Evolutionary conservation across 2,113 vertebrate species (phyloP).

Genomic region (Stercorarius parasiticus): DNA sequence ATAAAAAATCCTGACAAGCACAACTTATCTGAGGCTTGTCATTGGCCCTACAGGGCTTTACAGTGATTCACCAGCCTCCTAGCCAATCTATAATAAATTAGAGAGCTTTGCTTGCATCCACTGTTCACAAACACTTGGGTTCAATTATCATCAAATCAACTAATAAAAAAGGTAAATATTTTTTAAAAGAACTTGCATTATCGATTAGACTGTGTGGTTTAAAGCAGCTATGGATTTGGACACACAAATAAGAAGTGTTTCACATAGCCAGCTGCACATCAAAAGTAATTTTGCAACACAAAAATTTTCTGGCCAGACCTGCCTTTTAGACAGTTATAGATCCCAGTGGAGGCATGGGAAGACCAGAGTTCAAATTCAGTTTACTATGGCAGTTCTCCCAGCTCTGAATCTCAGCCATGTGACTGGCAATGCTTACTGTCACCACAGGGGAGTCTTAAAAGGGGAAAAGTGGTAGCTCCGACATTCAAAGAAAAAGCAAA

Average conservation of each 20-base stretch:
- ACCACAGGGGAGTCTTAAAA: conserved; percentile 68
- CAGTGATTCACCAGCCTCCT: not conserved
- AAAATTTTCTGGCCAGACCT: conserved; percentile 64
- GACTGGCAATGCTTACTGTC: conserved; percentile 69
- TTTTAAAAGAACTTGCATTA: not conserved
- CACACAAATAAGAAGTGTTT: conserved; percentile 47
- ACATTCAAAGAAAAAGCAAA: conserved; percentile 57
- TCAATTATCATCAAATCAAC: conserved; percentile 24
- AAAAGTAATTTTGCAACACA: conserved; percentile 67
- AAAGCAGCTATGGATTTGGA: conserved; percentile 42
- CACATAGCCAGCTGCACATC: conserved; percentile 63
- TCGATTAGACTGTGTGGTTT: conserved; percentile 17
- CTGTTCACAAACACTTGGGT: not conserved
- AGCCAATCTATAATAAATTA: not conserved
- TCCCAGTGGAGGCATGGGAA: conserved; percentile 68
- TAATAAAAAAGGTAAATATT: not conserved
- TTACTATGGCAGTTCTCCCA: conserved; percentile 70
- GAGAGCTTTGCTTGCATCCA: not conserved
- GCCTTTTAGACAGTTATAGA: conserved; percentile 68
- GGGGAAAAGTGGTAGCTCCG: conserved; percentile 61
- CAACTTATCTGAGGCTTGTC: not conserved
- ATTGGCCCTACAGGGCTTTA: not conserved
- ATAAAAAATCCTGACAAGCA: not conserved
- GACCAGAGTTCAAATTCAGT: conserved; percentile 71
- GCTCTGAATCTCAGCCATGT: conserved; percentile 69